Base-by-base conservation (phyloP, 2,113 vertebrate genomes). In the Petroica traversi region DNA sequence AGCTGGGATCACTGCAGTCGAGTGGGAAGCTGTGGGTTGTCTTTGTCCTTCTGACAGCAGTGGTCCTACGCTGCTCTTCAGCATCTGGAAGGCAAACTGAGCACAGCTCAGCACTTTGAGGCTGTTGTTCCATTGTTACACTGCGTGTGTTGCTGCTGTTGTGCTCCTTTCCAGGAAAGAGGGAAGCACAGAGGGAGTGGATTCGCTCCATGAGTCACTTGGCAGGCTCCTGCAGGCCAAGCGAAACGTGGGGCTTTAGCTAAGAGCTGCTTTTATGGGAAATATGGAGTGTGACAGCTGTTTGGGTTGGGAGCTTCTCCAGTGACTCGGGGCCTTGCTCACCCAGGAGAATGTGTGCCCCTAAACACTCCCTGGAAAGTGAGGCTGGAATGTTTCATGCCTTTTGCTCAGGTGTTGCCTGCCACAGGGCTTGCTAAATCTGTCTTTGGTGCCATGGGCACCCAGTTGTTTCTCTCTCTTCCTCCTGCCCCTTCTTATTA, bases 231-330 rank as follows among this genome's bases (percentile, higher is more conserved):
- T 71, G 25, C 3, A 2, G 89, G 74, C 69, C 68, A 78, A 66
- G 29, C 0, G 3, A 64, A 77, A n/a, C 1, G 2, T 0, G 0
- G 10, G 46, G 15, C 13, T 93, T 89, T 67, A 90, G 61, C 22
- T 63, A 59, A 83, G 75, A 89, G 52, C 34, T 51, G 67, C 45
- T 55, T 80, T 91, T 63, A 45, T 34, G 29, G 69, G 54, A 85
- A 88, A 93, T 95, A 93, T 25, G 67, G 73, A 85, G 83, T 5
- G 5, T 81, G 89, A 66, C 81, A 82, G 38, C 29, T 88, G 59
- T 46, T 97, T 85, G 46, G 14, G 29, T 59, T 90, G 58, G 72
- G 78, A 89, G 71, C 19, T 80, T 14, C 76, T 73, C 73, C 3
- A 1, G 20, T 2, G 33, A 31, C 79, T 91, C 0, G 2, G 22